phyloP scores from a whole-genome alignment of 2,888 invertebrate genomes.

The Aphodius granarius region DNA sequence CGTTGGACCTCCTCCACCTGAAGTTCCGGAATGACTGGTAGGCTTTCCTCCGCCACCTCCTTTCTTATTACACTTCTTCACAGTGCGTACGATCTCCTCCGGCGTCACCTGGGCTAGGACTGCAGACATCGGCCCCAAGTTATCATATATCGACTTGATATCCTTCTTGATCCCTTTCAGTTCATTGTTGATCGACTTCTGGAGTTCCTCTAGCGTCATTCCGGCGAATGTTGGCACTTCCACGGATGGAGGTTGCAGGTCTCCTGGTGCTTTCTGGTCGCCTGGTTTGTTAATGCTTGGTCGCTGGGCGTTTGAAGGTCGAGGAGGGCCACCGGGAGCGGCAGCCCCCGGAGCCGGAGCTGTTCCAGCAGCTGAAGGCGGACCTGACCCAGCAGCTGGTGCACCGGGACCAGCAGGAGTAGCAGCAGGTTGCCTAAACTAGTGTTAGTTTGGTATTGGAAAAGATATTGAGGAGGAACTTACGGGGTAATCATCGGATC shows the following conservation, averaged over 20 bases:
- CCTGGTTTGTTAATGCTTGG: neutral
- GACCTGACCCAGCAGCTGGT: neutral
- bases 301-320: neutral
- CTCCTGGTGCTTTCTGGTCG: neutral
- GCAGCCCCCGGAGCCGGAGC: too few species aligned
- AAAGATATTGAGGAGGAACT: neutral
- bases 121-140: neutral
- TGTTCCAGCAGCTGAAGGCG: neutral
- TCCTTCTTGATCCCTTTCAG: slow-evolving; percentile 16
- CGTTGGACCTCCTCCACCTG: neutral
- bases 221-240: slow-evolving; percentile 17
- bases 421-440: neutral
- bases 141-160: slow-evolving; percentile 16
- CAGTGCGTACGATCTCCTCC: neutral
- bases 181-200: slow-evolving; percentile 10
- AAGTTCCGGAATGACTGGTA: neutral
- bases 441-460: neutral
- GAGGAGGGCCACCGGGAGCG: neutral
- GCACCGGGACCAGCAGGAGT: neutral
- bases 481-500: neutral
- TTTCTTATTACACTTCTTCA: neutral
- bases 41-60: too few species aligned
- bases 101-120: neutral
- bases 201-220: slow-evolving; percentile 20
- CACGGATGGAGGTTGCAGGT: neutral